Evolutionary conservation across 1,140 invertebrate genomes (phyloP).

Genomic region (Stegodyphus dumicola): DNA sequence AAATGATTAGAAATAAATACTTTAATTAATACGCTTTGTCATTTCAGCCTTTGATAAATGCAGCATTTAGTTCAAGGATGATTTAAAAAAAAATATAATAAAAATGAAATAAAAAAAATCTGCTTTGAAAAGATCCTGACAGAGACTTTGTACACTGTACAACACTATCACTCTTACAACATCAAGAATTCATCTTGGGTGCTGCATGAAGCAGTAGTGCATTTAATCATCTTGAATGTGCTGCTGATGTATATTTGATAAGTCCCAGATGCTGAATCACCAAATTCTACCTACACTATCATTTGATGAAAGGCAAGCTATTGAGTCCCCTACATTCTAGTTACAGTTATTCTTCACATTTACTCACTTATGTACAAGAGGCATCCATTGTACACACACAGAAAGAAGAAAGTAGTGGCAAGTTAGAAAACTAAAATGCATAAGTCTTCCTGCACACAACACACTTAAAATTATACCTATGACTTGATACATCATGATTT

Average conservation of each 20-base stretch:
- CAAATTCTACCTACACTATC: constrained; percentile 56
- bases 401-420: constrained; percentile 1
- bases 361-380: constrained; percentile 59
- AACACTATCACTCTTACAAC: constrained; percentile 61
- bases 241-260: constrained; percentile 52
- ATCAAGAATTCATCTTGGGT: constrained; percentile 55
- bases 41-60: constrained; percentile 48
- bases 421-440: not conserved
- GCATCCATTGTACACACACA: constrained; percentile 44
- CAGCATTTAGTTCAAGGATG: constrained; percentile 37
- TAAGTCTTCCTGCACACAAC: not conserved
- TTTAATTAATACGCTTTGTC: constrained; percentile 28
- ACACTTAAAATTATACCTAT: not conserved
- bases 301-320: constrained; percentile 61
- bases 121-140: constrained; percentile 43
- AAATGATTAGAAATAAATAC: constrained; percentile 57
- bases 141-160: constrained; percentile 61
- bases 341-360: constrained; percentile 59
- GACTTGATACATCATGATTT: not conserved
- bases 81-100: constrained; percentile 30
- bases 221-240: constrained; percentile 55
- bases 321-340: constrained; percentile 54
- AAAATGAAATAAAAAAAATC: constrained; percentile 4
- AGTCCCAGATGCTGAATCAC: constrained; percentile 53
- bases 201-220: constrained; percentile 58